Conservation (phyloP, 2,888 invertebrate genomes). For the Priapulus caudatus region DNA sequence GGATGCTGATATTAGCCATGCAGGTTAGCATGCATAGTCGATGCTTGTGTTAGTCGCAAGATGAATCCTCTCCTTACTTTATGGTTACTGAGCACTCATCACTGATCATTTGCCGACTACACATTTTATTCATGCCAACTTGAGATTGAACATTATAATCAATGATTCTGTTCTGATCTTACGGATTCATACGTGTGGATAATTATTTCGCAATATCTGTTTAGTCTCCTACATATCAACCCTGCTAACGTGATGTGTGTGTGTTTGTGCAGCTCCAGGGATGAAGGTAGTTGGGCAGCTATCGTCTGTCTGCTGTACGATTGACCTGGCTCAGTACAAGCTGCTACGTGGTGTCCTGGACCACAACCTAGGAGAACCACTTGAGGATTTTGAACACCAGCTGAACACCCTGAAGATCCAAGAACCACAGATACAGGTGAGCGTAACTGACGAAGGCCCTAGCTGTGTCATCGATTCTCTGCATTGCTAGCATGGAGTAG, state of each 20-base stretch:
- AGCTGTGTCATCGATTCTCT: too few relatives aligned
- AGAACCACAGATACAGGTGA: slow-evolving; percentile 42
- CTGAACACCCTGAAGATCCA: slow-evolving; percentile 33
- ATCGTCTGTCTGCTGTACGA: slow-evolving; percentile 65
- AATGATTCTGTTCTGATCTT: too few relatives aligned
- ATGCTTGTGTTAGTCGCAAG: not conserved
- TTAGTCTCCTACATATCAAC: too few relatives aligned
- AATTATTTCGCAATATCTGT: too few relatives aligned
- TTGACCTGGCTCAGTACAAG: slow-evolving; percentile 74
- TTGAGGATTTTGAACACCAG: slow-evolving; percentile 28
- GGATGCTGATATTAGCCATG: slow-evolving; percentile 46
- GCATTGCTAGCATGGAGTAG: too few relatives aligned
- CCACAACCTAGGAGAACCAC: slow-evolving; percentile 76
- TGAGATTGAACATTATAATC: too few relatives aligned
- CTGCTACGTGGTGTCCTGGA: slow-evolving; percentile 71
- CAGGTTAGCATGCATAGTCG: slow-evolving; percentile 20
- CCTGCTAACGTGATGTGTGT: too few relatives aligned
- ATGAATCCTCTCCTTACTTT: too few relatives aligned
- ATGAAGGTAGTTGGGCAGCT: slow-evolving; percentile 70
- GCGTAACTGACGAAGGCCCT: not conserved
- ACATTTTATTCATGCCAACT: too few relatives aligned
- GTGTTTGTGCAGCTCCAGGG: slow-evolving; percentile 69
- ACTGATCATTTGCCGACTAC: too few relatives aligned
- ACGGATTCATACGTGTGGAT: too few relatives aligned
- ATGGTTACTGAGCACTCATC: too few relatives aligned